Percentiles rank a stretch among this genome's conserved stretches.
Conservation (phyloP, 2,113 vertebrate genomes). For the Myodes glareolus region DNA sequence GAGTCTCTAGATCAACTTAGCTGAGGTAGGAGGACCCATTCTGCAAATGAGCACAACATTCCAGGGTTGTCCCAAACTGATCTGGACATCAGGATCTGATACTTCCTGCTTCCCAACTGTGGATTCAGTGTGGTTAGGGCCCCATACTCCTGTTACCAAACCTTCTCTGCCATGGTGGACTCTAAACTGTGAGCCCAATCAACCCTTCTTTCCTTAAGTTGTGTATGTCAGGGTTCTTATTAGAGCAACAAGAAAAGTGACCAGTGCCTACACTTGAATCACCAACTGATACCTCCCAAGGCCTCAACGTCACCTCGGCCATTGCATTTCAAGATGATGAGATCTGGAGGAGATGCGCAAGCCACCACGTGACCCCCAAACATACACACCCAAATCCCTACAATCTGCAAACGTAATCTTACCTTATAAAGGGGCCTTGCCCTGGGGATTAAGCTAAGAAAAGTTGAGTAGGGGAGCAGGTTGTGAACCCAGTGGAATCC, state of each 20-base stretch:
- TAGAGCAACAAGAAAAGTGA: neutral
- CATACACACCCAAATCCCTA: neutral
- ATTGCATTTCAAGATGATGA: neutral
- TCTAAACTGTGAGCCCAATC: neutral
- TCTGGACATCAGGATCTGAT: neutral
- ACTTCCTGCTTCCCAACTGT: neutral
- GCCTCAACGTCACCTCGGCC: neutral
- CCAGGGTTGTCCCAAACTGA: neutral
- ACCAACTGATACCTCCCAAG: neutral
- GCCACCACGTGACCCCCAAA: neutral
- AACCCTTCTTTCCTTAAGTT: neutral
- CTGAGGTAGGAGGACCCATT: neutral
- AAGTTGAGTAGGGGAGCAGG: neutral
- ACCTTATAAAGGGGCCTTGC: neutral
- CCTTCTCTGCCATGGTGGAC: neutral
- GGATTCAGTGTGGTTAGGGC: too few species aligned
- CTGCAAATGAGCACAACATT: neutral
- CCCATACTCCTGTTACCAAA: too few species aligned
- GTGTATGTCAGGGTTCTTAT: too few species aligned
- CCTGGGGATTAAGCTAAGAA: neutral
- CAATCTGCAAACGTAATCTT: neutral
- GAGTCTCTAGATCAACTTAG: neutral
- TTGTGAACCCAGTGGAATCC: neutral
- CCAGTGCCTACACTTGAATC: neutral
- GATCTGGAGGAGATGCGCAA: neutral